Evolutionary conservation across 2,113 vertebrate species (phyloP).

Genomic region (Prunella himalayana): DNA sequence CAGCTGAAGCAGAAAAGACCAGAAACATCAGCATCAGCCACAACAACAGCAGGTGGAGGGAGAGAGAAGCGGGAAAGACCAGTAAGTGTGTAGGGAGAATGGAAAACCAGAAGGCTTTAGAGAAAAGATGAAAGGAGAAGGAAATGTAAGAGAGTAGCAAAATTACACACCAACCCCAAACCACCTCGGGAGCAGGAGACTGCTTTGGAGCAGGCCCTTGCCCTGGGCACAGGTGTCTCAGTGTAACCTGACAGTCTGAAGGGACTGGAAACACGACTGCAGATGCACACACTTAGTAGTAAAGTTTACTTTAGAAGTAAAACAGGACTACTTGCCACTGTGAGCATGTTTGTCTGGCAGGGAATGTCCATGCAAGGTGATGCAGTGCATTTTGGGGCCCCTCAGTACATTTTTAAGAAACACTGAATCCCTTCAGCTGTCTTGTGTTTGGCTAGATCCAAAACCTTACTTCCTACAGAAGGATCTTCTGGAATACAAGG

Average conservation of each 20-base stretch:
- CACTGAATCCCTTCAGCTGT: background rate
- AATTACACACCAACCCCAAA: background rate
- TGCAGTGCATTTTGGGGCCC: background rate
- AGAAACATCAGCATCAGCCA: background rate
- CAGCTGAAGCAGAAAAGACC: background rate
- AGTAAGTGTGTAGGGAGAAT: accelerated
- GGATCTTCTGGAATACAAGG: background rate
- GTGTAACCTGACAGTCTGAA: background rate
- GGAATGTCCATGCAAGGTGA: background rate
- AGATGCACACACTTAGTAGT: accelerated
- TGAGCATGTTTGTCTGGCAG: background rate
- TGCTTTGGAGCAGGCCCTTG: accelerated
- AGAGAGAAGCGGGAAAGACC: background rate
- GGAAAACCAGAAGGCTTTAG: background rate
- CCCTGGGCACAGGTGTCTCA: background rate
- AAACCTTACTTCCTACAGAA: background rate
- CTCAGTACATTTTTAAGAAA: background rate
- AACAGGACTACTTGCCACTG: background rate
- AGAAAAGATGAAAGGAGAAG: background rate
- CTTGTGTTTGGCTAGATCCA: background rate
- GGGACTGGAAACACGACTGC: accelerated
- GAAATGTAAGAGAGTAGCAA: background rate
- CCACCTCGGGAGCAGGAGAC: background rate
- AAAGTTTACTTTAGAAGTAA: background rate
- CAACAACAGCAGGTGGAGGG: background rate